Percentiles rank a stretch among this genome's conserved stretches.
Conservation (phyloP, 2,113 vertebrate genomes). For the Microtus oregoni region DNA sequence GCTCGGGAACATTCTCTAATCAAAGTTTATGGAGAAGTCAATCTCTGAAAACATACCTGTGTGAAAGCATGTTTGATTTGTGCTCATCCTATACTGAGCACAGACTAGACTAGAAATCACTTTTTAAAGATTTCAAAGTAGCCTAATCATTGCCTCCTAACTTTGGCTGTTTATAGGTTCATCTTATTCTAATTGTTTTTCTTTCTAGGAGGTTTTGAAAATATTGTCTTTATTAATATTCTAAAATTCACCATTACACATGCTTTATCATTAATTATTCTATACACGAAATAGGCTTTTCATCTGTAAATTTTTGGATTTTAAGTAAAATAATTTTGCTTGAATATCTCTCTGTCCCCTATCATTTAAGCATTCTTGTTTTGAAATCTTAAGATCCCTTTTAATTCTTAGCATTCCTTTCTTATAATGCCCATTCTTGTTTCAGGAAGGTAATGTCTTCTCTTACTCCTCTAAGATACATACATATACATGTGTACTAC, state of each 20-base stretch:
- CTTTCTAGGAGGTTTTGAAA: not conserved
- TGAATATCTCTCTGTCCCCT: not conserved
- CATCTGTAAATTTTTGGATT: not conserved
- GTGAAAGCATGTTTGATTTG: not conserved
- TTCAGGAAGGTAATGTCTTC: not conserved
- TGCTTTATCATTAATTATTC: not conserved
- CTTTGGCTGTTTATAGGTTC: not conserved
- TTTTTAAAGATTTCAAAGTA: not conserved
- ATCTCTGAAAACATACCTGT: not conserved
- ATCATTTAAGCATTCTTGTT: not conserved
- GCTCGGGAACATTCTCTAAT: not conserved
- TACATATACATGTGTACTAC: not conserved
- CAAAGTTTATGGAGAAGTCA: not conserved
- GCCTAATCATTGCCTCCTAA: not conserved
- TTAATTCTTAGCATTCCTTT: not conserved
- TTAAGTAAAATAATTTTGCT: not conserved
- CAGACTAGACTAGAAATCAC: not conserved
- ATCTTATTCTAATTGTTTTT: not conserved
- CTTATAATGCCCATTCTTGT: not conserved
- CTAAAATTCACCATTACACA: not conserved
- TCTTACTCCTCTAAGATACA: not conserved
- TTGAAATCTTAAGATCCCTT: not conserved
- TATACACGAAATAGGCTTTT: not conserved
- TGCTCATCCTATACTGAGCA: not conserved
- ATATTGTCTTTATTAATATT: not conserved